These are phyloP conservation scores for Geotrypetes seraphini DNA, from an alignment of 2,797 vertebrate species.

Conservation along the genomic window DNA sequence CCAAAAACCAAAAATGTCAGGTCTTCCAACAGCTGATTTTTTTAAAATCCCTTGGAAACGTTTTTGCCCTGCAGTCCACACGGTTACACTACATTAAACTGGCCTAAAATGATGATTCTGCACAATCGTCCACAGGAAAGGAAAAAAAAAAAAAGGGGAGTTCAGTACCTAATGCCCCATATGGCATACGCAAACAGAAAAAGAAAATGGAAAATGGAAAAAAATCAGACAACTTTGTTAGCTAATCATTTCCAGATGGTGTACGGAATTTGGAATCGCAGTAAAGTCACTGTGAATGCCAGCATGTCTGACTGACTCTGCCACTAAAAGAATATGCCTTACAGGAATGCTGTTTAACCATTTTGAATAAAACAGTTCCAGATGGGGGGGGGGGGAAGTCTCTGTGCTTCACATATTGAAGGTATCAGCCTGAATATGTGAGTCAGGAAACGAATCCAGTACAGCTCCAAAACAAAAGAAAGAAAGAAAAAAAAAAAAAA, in stretches of 20 bases:
- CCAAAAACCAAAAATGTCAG: too few relatives aligned
- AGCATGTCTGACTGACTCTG: background rate
- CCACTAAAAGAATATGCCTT: background rate
- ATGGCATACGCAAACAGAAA: too few relatives aligned
- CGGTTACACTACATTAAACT: too few relatives aligned
- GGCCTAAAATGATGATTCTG: too few relatives aligned
- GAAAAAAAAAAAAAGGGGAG: too few relatives aligned
- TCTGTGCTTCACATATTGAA: constrained; percentile 14
- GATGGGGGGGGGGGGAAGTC: constrained; percentile 25
- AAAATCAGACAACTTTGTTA: constrained; percentile 3
- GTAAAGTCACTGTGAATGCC: background rate
- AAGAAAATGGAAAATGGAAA: constrained; percentile 1
- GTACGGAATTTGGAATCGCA: background rate
- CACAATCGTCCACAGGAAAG: too few relatives aligned
- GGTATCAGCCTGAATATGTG: background rate
- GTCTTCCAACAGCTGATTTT: too few relatives aligned
- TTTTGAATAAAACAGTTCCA: constrained; percentile 27
- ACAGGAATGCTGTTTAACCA: constrained; percentile 6
- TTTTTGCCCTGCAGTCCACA: too few relatives aligned
- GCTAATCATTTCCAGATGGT: constrained; percentile 10
- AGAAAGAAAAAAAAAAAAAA: too few relatives aligned
- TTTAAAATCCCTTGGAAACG: too few relatives aligned
- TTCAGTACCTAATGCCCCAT: too few relatives aligned
- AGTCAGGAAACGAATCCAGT: constrained; percentile 19
- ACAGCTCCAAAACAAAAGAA: constrained; percentile 10